Conservation (phyloP, 2,113 vertebrate species). For the Bubo scandiacus region DNA sequence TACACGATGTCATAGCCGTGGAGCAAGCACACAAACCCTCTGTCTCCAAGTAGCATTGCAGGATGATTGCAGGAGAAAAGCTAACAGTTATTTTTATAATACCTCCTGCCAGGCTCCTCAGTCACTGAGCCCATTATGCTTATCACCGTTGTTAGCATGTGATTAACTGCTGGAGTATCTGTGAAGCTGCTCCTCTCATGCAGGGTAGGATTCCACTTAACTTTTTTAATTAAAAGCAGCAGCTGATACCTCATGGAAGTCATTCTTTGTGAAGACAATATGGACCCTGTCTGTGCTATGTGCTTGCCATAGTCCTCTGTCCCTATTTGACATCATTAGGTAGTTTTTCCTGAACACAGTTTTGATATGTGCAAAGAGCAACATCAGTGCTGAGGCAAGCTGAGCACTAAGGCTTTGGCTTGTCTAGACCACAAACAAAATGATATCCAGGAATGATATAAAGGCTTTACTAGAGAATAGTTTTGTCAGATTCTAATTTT, state of each 20-base stretch:
- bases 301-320: background rate
- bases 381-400: background rate
- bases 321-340: background rate
- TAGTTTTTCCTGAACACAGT: background rate
- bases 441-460: background rate
- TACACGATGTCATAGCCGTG: fast-evolving
- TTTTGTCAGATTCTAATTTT: background rate
- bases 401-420: background rate
- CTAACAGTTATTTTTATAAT: background rate
- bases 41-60: background rate
- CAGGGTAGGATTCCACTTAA: background rate
- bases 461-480: background rate
- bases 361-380: background rate
- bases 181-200: background rate
- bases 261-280: background rate
- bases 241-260: background rate
- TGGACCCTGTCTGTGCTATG: background rate
- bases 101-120: background rate
- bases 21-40: background rate
- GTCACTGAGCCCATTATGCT: background rate
- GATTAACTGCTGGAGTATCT: background rate
- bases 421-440: background rate
- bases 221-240: slow-evolving; percentile 27
- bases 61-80: background rate
- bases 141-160: background rate